Evolutionary conservation across 1,140 invertebrate species (phyloP).

Genomic region (Melitaea cinxia): DNA sequence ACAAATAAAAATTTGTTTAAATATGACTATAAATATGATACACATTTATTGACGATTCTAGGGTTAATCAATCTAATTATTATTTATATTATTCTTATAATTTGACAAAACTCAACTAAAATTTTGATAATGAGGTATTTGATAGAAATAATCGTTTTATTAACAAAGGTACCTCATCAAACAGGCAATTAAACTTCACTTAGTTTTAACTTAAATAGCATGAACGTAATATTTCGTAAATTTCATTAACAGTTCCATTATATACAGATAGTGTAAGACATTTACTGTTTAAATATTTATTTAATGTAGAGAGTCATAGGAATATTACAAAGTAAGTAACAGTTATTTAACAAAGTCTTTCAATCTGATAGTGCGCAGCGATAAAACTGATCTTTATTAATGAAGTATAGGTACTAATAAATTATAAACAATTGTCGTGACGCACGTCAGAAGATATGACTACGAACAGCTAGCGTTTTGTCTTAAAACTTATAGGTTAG

Average conservation of each 20-base stretch:
- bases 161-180: neutral
- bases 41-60: no score
- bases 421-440: conserved; percentile 49
- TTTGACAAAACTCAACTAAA: neutral
- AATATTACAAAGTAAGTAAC: no score
- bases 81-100: neutral
- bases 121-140: no score
- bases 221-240: conserved; percentile 7
- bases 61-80: no score
- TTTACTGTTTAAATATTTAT: no score
- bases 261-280: no score
- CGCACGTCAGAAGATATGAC: conserved; percentile 40
- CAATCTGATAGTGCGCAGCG: neutral
- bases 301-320: no score
- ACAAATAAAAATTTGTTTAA: no score
- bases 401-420: conserved; percentile 30
- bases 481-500: conserved; percentile 56
- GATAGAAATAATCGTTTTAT: no score
- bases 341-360: neutral
- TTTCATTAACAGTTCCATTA: conserved; percentile 10
- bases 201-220: conserved; percentile 5
- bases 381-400: conserved; percentile 40
- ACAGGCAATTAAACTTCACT: neutral
- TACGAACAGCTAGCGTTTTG: conserved; percentile 51
- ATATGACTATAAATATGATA: no score